phyloP scores from a whole-genome alignment of 2,113 vertebrate species.

The Callithrix jacchus region DNA sequence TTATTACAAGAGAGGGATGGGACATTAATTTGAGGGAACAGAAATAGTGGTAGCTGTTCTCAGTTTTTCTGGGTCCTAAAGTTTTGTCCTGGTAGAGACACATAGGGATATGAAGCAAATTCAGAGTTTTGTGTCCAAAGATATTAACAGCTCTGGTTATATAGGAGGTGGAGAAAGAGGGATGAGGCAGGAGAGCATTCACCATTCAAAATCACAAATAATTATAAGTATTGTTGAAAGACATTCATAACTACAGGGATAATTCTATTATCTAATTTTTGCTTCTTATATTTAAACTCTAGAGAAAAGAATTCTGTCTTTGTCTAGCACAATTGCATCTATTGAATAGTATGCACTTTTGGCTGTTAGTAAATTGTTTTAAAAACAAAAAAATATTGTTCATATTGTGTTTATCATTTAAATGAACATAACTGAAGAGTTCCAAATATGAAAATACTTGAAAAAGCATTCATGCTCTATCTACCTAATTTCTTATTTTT shows the following conservation, averaged over 20 bases:
- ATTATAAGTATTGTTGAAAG: background rate
- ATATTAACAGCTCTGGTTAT: background rate
- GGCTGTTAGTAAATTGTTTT: background rate
- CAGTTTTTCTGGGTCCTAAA: background rate
- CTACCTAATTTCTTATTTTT: background rate
- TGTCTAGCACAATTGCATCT: background rate
- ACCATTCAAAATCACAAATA: background rate
- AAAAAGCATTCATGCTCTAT: background rate
- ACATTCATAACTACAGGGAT: background rate
- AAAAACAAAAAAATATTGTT: constrained; percentile 41
- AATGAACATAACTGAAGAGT: background rate
- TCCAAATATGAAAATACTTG: background rate
- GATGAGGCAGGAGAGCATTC: background rate
- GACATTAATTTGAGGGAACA: background rate
- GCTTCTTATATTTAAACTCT: background rate
- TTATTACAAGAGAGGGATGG: too few species aligned
- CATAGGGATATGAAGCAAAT: background rate
- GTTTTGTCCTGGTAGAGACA: background rate
- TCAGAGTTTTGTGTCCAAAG: background rate
- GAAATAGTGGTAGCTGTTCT: background rate
- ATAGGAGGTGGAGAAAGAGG: background rate
- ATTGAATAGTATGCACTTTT: background rate
- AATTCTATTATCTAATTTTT: background rate
- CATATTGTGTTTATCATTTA: background rate
- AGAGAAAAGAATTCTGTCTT: background rate